These are phyloP conservation scores for Sarcophaga caerulescens DNA, from an alignment of 2,888 invertebrate species.

Conservation along the genomic window DNA sequence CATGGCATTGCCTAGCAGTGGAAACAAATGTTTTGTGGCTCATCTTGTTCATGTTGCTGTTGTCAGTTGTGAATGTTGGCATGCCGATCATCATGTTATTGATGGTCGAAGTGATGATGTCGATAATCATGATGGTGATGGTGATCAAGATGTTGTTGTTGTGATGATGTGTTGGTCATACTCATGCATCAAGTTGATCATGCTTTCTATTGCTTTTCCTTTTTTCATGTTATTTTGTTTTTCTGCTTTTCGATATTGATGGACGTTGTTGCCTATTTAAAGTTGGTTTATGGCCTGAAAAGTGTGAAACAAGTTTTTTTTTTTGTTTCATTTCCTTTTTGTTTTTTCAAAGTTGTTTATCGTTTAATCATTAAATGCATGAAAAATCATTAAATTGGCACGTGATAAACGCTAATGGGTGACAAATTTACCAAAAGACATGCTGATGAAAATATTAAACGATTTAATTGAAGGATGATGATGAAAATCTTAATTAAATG, in stretches of 20 bases:
- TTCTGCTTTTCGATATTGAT: not conserved
- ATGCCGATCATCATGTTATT: conserved; percentile 39
- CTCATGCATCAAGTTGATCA: conserved; percentile 56
- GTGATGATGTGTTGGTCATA: conserved; percentile 51
- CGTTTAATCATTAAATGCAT: conserved; percentile 65
- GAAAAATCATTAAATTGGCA: conserved; percentile 68
- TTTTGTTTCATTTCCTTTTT: not conserved
- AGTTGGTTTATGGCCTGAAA: conserved; percentile 58
- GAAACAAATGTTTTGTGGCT: too few species aligned
- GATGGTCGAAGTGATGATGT: conserved; percentile 29
- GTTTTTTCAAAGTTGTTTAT: conserved; percentile 48
- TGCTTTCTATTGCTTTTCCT: conserved; percentile 10
- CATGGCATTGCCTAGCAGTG: too few species aligned
- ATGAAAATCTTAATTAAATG: conserved; percentile 61
- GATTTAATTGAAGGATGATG: conserved; percentile 22
- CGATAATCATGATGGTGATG: conserved; percentile 28
- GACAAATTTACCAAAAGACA: conserved; percentile 67
- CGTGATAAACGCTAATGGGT: conserved; percentile 68
- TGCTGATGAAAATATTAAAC: conserved; percentile 37
- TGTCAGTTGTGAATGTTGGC: conserved; percentile 46
- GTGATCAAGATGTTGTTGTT: conserved; percentile 43
- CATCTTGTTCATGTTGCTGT: conserved; percentile 24
- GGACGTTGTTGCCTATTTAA: conserved; percentile 6
- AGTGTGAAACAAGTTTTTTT: conserved; percentile 62
- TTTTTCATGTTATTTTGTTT: not conserved